Percentiles rank a stretch among this genome's conserved stretches.
These are phyloP conservation scores for Eucidaris tribuloides DNA, from an alignment of 35 echinoderm and acorn worm genomes.

Conservation along the genomic window DNA sequence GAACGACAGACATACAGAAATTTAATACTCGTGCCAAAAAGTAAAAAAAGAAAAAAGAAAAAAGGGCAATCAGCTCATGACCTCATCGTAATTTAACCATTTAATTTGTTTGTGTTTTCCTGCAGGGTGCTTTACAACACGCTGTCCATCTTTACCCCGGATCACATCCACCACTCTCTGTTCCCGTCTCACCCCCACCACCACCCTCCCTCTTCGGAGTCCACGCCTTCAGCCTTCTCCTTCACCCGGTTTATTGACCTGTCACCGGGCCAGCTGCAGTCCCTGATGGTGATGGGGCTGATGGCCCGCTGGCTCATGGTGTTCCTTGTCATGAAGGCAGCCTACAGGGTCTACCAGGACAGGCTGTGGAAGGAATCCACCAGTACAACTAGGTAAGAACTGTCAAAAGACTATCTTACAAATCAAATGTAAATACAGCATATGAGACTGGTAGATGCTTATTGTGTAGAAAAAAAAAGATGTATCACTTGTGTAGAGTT, in stretches of 20 bases:
- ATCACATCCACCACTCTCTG: constrained; percentile 77
- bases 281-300: constrained; percentile 42
- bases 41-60: no score
- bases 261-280: constrained; percentile 63
- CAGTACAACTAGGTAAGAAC: constrained; percentile 9
- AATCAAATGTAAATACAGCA: not conserved
- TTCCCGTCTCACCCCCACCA: not conserved
- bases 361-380: constrained; percentile 7
- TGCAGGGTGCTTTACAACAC: constrained; percentile 63
- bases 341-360: constrained; percentile 68
- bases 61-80: no score
- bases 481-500: no score
- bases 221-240: constrained; percentile 51
- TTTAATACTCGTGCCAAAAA: no score
- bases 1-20: no score
- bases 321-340: constrained; percentile 52
- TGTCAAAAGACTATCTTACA: not conserved
- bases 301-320: constrained; percentile 55
- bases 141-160: constrained; percentile 64
- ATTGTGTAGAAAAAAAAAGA: not conserved
- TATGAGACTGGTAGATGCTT: no score
- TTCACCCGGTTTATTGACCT: constrained; percentile 73
- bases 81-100: not conserved
- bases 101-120: not conserved
- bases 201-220: not conserved